These are phyloP conservation scores for Hydractinia echinata DNA, from an alignment of 30 jellyfish, hydroid and myxozoan species.

Conservation along the genomic window DNA sequence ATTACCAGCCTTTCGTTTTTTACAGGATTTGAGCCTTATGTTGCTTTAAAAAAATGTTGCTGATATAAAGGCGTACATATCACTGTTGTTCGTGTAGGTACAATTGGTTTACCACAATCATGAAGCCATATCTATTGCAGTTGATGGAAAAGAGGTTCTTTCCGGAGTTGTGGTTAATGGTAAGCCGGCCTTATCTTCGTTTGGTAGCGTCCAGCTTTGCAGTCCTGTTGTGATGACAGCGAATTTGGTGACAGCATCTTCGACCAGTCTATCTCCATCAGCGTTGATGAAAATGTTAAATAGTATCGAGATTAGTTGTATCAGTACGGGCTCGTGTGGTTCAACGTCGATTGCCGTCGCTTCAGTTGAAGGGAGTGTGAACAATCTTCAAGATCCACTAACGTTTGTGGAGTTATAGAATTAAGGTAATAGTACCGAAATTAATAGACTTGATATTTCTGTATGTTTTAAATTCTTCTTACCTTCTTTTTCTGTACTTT, in stretches of 20 bases:
- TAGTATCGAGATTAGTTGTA: neutral
- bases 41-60: no score
- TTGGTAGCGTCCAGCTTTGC: conserved; percentile 20
- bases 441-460: no score
- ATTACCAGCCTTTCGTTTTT: no score
- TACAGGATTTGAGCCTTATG: no score
- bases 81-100: no score
- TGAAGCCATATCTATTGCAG: conserved; percentile 6
- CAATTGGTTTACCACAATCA: neutral
- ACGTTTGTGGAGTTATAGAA: neutral
- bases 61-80: no score
- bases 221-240: conserved; percentile 36
- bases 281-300: neutral
- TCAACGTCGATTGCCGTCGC: neutral
- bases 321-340: conserved; percentile 13
- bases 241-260: neutral
- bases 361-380: neutral
- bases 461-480: no score
- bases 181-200: conserved; percentile 25
- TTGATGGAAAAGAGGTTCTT: neutral
- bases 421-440: neutral
- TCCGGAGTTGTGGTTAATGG: conserved; percentile 25
- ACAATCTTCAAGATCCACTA: neutral
- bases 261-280: neutral
- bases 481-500: no score